Conservation (phyloP, 30 jellyfish, hydroid and myxozoan genomes). For the Turritopsis dohrnii region DNA sequence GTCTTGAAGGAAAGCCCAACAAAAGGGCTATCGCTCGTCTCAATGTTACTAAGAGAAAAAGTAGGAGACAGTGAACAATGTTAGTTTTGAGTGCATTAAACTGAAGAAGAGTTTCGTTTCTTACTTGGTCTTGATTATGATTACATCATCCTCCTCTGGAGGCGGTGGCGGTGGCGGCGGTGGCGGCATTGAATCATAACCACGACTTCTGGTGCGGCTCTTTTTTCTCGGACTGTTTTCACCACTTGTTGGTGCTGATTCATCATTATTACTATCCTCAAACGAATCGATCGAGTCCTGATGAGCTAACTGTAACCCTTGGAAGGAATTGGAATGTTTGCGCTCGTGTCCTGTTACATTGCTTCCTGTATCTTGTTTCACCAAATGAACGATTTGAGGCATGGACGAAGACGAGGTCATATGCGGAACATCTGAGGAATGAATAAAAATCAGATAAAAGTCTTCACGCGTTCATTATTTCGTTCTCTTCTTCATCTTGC, state of each 20-base stretch:
- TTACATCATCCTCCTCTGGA: constrained; percentile 10
- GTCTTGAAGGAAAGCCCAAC: not conserved
- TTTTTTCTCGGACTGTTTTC: not conserved
- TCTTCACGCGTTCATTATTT: not conserved
- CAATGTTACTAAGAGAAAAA: not conserved
- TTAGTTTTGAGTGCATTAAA: no score
- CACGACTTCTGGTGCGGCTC: not conserved
- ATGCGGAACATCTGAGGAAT: constrained; percentile 18
- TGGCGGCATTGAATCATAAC: constrained; percentile 36
- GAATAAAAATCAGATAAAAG: not conserved
- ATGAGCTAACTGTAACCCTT: constrained; percentile 1
- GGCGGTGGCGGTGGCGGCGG: constrained; percentile 51
- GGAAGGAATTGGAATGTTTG: constrained; percentile 10
- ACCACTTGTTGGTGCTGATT: not conserved
- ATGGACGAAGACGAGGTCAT: constrained; percentile 24
- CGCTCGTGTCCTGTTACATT: not conserved
- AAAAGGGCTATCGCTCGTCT: not conserved
- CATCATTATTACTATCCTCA: constrained; percentile 30
- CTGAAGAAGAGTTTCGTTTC: no score
- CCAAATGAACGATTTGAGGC: constrained; percentile 36
- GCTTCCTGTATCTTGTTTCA: not conserved
- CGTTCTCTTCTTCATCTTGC: no score
- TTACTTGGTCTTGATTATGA: not conserved
- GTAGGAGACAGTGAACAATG: no score
- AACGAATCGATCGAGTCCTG: constrained; percentile 20